Evolutionary conservation across 37 sponge, comb jelly and placozoan species (phyloP), one percentile per base, ranked within the genome.

Genomic region (Ephydatia muelleri): DNA sequence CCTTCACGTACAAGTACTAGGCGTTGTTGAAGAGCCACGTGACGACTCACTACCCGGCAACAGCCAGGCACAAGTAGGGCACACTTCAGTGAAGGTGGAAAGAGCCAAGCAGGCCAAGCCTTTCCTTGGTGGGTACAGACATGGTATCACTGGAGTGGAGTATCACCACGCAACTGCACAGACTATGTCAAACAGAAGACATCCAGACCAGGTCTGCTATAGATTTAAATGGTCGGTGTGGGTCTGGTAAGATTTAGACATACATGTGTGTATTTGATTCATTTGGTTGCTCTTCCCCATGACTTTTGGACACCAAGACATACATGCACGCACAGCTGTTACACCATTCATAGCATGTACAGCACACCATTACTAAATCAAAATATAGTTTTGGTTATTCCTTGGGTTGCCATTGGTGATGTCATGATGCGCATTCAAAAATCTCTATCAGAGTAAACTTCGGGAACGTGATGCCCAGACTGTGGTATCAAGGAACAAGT

Each of bases 401-500:
- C n/a, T n/a, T n/a, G n/a, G 31, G 84, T 80, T 30, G 23, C 22
- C 19, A 36, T 81, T 85, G 29, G 38, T 29, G 16, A 67, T 83
- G n/a, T 65, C 65, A 36, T 81, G 4, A 77, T 35, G 26, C 67
- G 2, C 25, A 14, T 25, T 16, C 32, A n/a, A n/a, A n/a, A n/a
- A n/a, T 33, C 26, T 38, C 0, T 26, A 13, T 23, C 48, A 91
- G 82, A 49, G 82, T 16, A 47, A 43, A 0, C 75, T 19, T 36
- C 77, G 32, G 35, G 78, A 93, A 65, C 73, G 98, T 25, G 94
- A 97, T 38, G 91, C 96, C 21, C 98, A 97, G 91, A 97, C 98
- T 0, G 89, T 95, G 32, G 16, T 76, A 5, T 78, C 88, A 5
- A 77, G 70, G 37, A 92, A 97, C 87, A 85, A 67, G 29, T 23